phyloP scores from a whole-genome alignment of 2,797 vertebrate genomes.

The Alouatta caraya region DNA sequence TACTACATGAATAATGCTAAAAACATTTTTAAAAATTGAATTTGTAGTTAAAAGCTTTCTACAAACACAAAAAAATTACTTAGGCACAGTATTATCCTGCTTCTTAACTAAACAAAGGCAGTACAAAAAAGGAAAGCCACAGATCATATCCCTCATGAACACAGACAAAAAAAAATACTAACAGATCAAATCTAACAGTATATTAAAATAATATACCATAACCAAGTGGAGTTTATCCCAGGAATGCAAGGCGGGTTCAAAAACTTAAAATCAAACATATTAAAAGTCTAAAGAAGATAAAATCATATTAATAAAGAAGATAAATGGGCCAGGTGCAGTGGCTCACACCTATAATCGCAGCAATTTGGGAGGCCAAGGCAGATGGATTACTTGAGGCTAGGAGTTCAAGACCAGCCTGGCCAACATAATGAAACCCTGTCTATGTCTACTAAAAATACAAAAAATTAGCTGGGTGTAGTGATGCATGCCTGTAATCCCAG shows the following conservation, averaged over 20 bases:
- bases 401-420: too few relatives aligned
- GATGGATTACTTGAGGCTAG: too few relatives aligned
- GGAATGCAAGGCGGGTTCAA: not conserved
- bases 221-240: not conserved
- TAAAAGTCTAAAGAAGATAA: not conserved
- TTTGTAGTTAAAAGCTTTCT: not conserved
- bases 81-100: not conserved
- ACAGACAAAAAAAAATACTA: not conserved
- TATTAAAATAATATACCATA: not conserved
- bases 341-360: too few relatives aligned
- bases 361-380: too few relatives aligned
- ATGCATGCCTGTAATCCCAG: too few relatives aligned
- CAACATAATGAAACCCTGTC: too few relatives aligned
- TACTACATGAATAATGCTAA: not conserved
- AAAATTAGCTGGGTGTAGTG: too few relatives aligned
- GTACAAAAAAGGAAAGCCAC: constrained; percentile 4
- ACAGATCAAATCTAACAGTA: not conserved
- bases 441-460: too few relatives aligned
- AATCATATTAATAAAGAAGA: not conserved
- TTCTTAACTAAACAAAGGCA: not conserved
- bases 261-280: not conserved
- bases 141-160: not conserved
- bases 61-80: not conserved
- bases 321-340: not conserved
- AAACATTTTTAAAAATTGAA: not conserved